These are phyloP conservation scores for Gymnosoma rotundatum DNA, from an alignment of 2,888 invertebrate genomes.

Conservation along the genomic window DNA sequence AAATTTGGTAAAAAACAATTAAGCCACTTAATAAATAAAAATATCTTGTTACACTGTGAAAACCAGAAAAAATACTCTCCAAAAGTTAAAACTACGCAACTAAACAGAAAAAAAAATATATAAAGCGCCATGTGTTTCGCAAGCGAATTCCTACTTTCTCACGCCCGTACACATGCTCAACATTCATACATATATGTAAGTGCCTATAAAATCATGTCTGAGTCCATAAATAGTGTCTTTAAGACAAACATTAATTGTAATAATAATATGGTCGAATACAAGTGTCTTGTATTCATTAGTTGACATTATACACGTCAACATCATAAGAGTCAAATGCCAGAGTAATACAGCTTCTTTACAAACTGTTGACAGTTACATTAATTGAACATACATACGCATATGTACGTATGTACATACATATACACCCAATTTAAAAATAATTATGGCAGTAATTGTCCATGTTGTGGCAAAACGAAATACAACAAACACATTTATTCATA, in stretches of 20 bases:
- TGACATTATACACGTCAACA: slow-evolving; percentile 5
- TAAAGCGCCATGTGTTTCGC: slow-evolving; percentile 31
- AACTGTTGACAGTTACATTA: slow-evolving; percentile 52
- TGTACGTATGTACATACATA: no score
- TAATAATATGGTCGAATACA: slow-evolving; percentile 19
- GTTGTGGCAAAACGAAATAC: slow-evolving; percentile 53
- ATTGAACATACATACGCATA: not conserved
- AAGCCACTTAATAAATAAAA: not conserved
- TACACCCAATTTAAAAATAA: not conserved
- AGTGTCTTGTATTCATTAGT: slow-evolving; percentile 37
- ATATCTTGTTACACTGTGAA: not conserved
- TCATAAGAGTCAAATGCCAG: slow-evolving; percentile 4
- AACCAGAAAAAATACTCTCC: not conserved
- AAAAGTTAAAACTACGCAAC: not conserved
- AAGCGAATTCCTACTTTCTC: not conserved
- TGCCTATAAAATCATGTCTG: not conserved
- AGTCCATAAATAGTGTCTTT: not conserved
- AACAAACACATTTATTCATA: slow-evolving; percentile 6
- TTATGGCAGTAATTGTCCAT: slow-evolving; percentile 52
- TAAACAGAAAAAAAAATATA: not conserved
- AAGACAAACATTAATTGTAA: slow-evolving; percentile 37
- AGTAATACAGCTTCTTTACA: not conserved
- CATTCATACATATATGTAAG: not conserved
- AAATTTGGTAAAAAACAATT: no score
- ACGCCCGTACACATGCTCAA: not conserved